Evolutionary conservation across 2,797 vertebrate species (phyloP), one percentile per base, ranked within the genome.

Genomic region (Mallotus villosus): DNA sequence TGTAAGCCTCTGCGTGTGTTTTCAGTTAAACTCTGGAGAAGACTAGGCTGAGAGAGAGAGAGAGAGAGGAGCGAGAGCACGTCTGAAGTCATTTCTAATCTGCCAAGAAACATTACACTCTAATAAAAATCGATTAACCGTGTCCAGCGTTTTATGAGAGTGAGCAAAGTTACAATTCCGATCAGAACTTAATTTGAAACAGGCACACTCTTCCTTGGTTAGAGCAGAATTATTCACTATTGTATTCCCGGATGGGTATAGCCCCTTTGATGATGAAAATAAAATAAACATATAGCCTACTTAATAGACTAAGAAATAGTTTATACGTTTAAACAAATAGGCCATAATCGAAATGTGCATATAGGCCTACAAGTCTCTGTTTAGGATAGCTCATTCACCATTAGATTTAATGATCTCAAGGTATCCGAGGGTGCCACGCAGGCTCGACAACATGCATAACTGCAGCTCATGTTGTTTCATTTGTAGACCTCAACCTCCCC

Each of bases 341-440:
- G 25, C 25, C 25, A 25, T 25, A 25, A 25, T 25, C 25, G 25
- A 25, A 25, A 25, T 25, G 25, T 25, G 25, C 25, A 25, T 25
- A 25, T 25, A 25, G 25, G 25, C 25, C 25, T 25, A 25, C 1
- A 25, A 25, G 25, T 25, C 25, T 25, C 25, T 25, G 25, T 9
- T 41, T 6, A 41, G 8, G 6, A 41, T 41, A 41, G 11, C 37
- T 41, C 37, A 41, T 6, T 41, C 9, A 41, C 7, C 8, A 9
- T 41, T 41, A 41, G 7, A 41, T 41, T 9, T 9, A 41, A 41
- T 61, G n/a, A 16, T 34, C 61, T 11, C 69, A 84, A 84, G 81
- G 82, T 86, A 81, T 85, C 86, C 81, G 82, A 63, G 74, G 72
- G 83, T 80, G 81, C 7, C 37, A 41, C 85, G 83, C 82, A 72